Conservation (phyloP, 37 sponge, comb jelly and placozoan species). For the Halisarca cf. caerulea region DNA sequence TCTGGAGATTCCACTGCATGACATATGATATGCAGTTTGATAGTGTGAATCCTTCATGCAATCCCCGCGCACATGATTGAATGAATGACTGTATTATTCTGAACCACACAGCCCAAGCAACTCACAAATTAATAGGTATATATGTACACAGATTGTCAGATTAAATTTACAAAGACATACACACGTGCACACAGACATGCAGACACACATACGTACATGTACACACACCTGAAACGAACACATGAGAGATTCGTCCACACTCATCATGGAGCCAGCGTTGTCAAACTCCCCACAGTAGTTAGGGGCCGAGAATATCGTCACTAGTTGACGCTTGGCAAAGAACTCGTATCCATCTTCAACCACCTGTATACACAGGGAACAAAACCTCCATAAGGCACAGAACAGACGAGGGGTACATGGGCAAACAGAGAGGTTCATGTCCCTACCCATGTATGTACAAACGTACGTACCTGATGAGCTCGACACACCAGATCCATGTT, state of each 20-base stretch:
- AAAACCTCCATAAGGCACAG: not conserved
- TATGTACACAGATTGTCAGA: not conserved
- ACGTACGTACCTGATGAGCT: conserved; percentile 94
- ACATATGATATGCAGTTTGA: too few species aligned
- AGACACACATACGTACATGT: not conserved
- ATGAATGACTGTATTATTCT: too few species aligned
- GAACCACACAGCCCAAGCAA: too few species aligned
- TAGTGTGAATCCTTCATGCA: too few species aligned
- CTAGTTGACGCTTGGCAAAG: conserved; percentile 95
- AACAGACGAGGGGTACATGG: not conserved
- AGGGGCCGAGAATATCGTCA: conserved; percentile 94
- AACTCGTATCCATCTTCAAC: conserved; percentile 98
- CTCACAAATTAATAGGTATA: not conserved
- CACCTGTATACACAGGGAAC: conserved; percentile 37
- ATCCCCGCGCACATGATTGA: too few species aligned
- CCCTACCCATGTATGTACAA: too few species aligned
- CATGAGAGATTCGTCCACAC: conserved; percentile 94
- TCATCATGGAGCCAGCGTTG: conserved; percentile 98
- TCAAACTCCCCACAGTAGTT: conserved; percentile 99
- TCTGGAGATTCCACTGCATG: too few species aligned
- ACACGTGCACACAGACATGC: not conserved
- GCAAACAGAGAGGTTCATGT: too few species aligned
- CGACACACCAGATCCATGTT: conserved; percentile 96
- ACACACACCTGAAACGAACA: conserved; percentile 88
- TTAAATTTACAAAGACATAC: not conserved